Base-by-base conservation (phyloP, 2,888 invertebrate species). In the Galerucella pusilla region DNA sequence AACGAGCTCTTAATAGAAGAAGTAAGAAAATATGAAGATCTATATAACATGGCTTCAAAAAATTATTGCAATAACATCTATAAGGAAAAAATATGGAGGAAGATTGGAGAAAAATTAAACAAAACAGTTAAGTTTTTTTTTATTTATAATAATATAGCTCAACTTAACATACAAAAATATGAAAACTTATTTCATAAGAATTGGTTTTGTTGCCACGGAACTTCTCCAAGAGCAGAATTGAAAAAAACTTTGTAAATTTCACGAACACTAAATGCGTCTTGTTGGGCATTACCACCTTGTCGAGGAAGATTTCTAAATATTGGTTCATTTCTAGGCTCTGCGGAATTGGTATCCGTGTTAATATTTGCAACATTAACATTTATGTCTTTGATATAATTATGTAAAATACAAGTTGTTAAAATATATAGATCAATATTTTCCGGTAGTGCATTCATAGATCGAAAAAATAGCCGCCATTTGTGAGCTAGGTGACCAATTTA, bases 391-490 rank as follows among this genome's bases (percentile, higher is more conserved):
- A 63, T 63, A 10, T 25, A 63, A 63, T 63, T 63, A 63, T 63
- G 63, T 25, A 63, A 63, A 16, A 20, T 63, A 63, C 46, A 63
- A 63, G 25, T 25, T 63, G 63, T 25, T 63, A 25, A 63, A 63
- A 63, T 63, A 63, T 63, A 63, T 63, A 63, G 25, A 63, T 63
- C 63, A 63, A 61, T 61, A 61, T 61, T 16, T 61, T 61, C 61
- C 20, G 16, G 61, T 3, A 61, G n/a, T 61, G 61, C 61, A 61
- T 61, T 61, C 25, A 61, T 20, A 16, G 61, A 61, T 61, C 61
- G 16, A 61, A 61, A 61, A 16, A 61, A 61, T 61, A 61, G 61
- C 61, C 61, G 61, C 61, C 61, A 61, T 61, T 61, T 61, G 7
- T 61, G 61, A 61, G 45, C 45, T 46, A 46, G 45, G 11, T 46